Base-by-base conservation (phyloP, 1,140 invertebrate species). In the Drepana arcuata region DNA sequence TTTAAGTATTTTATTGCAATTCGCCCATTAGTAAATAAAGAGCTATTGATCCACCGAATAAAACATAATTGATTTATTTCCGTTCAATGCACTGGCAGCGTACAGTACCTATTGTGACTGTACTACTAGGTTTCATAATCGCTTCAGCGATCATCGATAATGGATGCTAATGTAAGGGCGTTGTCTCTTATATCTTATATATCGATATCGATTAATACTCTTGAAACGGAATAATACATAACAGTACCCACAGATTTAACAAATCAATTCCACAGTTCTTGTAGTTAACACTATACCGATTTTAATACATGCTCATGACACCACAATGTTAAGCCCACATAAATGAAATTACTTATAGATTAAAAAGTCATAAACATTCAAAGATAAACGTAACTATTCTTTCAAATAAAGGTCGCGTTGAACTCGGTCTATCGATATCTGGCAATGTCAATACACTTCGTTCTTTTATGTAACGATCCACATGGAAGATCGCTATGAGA, bases 401-500 rank as follows among this genome's bases (percentile, higher is more conserved):
- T 54, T 44, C 47, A 45, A 37, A 48, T 62, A 54, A 69, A 49
- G 49, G 51, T 46, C 41, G 16, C 46, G 35, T 63, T 55, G 53
- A 44, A 64, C 27, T 44, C 40, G 34, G 25, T 48, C 32, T 49
- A 58, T 37, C 41, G 56, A 64, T 71, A 65, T 58, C 51, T 34
- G 27, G 23, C 36, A 52, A 43, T 60, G 59, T 63, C 55, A 71
- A 69, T 46, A 72, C 16, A 33, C 39, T 48, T 36, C 23, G 28
- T 40, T 50, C n/a, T n/a, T 43, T 48, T 50, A 55, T 53, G 40
- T 55, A 54, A 61, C 36, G 40, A 59, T 62, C 41, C 54, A 59
- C 38, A 39, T 39, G 52, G 39, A 61, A 63, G 63, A 70, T 68
- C 54, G 52, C 43, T 60, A 43, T 64, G 40, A 61, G 58, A 68